Evolutionary conservation across 2,888 invertebrate genomes (phyloP), one percentile per base, ranked within the genome.

Genomic region (Mesorhabditis sp.): DNA sequence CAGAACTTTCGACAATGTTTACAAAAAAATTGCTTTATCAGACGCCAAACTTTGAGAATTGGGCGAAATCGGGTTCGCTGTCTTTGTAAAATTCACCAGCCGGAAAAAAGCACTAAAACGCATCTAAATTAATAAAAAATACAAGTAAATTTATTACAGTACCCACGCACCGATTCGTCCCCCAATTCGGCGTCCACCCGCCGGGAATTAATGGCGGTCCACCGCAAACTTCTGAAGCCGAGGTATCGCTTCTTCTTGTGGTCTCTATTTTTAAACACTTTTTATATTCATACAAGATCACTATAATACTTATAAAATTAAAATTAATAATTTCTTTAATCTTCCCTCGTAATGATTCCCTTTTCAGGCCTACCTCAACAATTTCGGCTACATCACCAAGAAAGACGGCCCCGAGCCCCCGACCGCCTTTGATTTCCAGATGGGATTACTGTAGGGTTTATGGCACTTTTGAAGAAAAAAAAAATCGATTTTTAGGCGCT

Each of bases 401-500:
- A 13, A 10, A 50, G n/a, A 50, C 2, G 58, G n/a, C 10, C 58
- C n/a, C 58, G 58, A 50, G n/a, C 58, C 58, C 10, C 58, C 58
- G 10, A 50, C 58, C 1, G 10, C 58, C 58, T 50, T 50, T n/a
- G 58, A 50, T n/a, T 50, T 50, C 10, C 58, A 50, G n/a, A 50
- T 50, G 58, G 58, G 58, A 50, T 50, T 50, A 50, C 58, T 50
- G 58, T 50, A 50, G n/a, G 58, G 7, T 50, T 50, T 50, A 10
- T 2, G 58, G 58, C 2, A n/a, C 58, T 50, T 13, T 50, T 50
- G 1, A 50, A 13, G 58, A 50, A n/a, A 50, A 10, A 50, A 1
- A 50, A 50, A 6, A 50, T 6, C 58, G n/a, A 50, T 50, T n/a
- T 50, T 50, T n/a, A 50, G 58, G 10, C 58, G 58, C 58, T 50